Percentiles rank a stretch among this genome's conserved stretches.
These are phyloP conservation scores for Podarcis siculus DNA, from an alignment of 2,797 vertebrate genomes.

Conservation along the genomic window DNA sequence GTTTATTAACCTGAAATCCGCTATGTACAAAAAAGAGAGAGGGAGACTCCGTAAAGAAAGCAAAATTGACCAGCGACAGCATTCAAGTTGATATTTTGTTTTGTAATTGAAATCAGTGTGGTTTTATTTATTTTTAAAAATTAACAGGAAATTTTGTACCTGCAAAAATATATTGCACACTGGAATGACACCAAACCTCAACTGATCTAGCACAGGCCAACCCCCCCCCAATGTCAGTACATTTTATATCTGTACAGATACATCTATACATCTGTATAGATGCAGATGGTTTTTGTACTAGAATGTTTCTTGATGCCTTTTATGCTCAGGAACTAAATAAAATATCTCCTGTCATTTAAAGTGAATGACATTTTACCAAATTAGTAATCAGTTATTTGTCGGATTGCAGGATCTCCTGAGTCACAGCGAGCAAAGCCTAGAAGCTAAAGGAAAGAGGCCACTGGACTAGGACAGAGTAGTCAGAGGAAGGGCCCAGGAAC, in stretches of 20 bases:
- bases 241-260: constrained; percentile 14
- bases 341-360: constrained; percentile 49
- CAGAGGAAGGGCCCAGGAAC: background rate
- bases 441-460: background rate
- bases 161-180: constrained; percentile 72
- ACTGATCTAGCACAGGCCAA: background rate
- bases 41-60: background rate
- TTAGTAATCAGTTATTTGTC: background rate
- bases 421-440: no score
- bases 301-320: constrained; percentile 63
- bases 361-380: background rate
- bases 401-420: background rate
- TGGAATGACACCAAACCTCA: constrained; percentile 44
- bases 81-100: constrained; percentile 25
- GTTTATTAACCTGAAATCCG: background rate
- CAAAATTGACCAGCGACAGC: constrained; percentile 21
- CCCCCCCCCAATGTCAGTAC: constrained; percentile 25
- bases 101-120: constrained; percentile 54
- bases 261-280: constrained; percentile 41
- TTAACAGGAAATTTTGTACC: constrained; percentile 36
- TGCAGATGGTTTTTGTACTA: constrained; percentile 49
- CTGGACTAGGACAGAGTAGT: background rate
- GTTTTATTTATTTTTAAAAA: constrained; percentile 38
- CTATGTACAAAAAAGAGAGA: background rate
- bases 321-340: constrained; percentile 76